Evolutionary conservation across 2,113 vertebrate species (phyloP).

Genomic region (Pantherophis guttatus): DNA sequence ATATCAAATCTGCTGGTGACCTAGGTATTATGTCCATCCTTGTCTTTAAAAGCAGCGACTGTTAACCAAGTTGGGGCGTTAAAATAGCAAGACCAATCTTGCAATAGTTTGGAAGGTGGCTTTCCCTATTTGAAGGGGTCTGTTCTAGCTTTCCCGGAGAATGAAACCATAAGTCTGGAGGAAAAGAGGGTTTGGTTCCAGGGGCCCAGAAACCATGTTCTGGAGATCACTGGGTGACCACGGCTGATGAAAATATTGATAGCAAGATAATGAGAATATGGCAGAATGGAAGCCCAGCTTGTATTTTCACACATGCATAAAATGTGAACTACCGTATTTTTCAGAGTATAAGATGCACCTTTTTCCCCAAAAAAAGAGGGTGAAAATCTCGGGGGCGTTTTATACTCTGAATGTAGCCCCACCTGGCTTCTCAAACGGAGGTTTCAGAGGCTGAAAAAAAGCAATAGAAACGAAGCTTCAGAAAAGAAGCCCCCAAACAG

Average conservation of each 20-base stretch:
- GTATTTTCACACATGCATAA: not conserved
- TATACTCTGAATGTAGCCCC: too few species aligned
- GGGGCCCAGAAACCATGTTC: not conserved
- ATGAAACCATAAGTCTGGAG: not conserved
- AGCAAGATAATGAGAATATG: not conserved
- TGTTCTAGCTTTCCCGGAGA: not conserved
- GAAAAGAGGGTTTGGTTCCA: not conserved
- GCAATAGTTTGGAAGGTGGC: not conserved
- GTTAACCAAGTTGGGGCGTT: slow-evolving; percentile 19
- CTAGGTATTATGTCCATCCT: slow-evolving; percentile 74
- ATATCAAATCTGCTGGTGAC: slow-evolving; percentile 97
- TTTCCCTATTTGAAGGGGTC: not conserved
- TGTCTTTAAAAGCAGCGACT: slow-evolving; percentile 9
- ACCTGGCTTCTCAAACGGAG: too few species aligned
- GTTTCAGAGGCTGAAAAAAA: too few species aligned
- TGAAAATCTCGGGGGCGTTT: too few species aligned
- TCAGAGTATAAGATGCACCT: too few species aligned
- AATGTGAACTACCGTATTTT: not conserved
- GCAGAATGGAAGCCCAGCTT: not conserved
- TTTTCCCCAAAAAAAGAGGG: too few species aligned
- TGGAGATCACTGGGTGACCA: not conserved
- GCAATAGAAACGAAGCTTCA: too few species aligned
- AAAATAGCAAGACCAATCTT: slow-evolving; percentile 23
- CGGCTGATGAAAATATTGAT: not conserved
- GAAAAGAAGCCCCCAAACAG: too few species aligned